Base-by-base conservation (phyloP, 1,140 invertebrate species). In the Druon quercuslanigerum region DNA sequence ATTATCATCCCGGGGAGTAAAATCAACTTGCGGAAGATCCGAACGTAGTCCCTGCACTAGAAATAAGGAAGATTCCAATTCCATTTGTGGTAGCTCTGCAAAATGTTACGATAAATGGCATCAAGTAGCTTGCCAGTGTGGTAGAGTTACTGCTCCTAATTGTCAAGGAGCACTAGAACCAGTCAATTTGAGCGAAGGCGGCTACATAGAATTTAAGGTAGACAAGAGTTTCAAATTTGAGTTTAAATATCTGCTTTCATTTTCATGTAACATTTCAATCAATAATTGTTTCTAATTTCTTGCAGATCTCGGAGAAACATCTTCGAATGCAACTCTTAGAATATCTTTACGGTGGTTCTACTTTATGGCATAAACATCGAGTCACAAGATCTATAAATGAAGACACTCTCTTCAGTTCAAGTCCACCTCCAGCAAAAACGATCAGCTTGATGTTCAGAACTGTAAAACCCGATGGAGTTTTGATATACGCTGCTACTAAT, bases 31-130 rank as follows among this genome's bases (percentile, higher is more conserved):
- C 89, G 93, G 94, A 75, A 92, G 96, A 79, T 92, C 93, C 19
- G 93, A 94, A 74, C 93, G 92, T 79, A 93, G 93, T 51, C 92
- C 93, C 0, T 96, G 94, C 79, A 83, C 90, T 50, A 80, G 82
- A 46, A 83, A 85, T 8, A 88, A 90, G 50, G 91, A 94, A 76
- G 78, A 91, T 50, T 79, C 83, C 0, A 83, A 84, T 33, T 85
- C 89, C 4, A 85, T 93, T 4, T 98, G 97, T 89, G 94, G 95
- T 16, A 89, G 91, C 50, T 90, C 90, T 57, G 95, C 94, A 1
- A 92, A 92, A 50, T 99, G 98, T 88, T 92, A 96, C 51, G 97
- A 98, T 87, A 93, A 95, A 57, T 98, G 97, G 97, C 94, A 94
- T 85, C 92, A 93, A 50, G 92, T 94, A 3, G 92, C 93, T 33